These are phyloP conservation scores for Ginglymostoma cirratum DNA, from an alignment of 2,113 vertebrate genomes.

Conservation along the genomic window DNA sequence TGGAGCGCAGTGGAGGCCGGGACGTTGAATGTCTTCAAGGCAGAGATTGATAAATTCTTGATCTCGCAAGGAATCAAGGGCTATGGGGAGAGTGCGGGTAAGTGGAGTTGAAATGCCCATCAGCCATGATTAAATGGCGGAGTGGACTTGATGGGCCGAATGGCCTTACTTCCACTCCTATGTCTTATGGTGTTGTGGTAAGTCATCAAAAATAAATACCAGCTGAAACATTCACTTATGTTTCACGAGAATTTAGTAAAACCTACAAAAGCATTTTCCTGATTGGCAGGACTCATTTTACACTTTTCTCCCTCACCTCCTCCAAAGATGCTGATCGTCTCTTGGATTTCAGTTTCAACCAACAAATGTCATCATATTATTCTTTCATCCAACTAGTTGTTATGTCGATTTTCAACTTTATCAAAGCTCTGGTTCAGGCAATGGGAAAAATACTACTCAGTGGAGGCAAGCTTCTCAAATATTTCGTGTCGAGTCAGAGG, in stretches of 20 bases:
- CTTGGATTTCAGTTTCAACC: neutral
- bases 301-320: neutral
- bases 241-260: neutral
- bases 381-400: neutral
- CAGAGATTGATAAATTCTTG: no score
- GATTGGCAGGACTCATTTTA: neutral
- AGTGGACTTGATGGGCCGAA: no score
- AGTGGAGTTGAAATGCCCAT: no score
- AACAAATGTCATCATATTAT: neutral
- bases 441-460: neutral
- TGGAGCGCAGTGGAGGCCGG: no score
- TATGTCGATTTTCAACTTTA: neutral
- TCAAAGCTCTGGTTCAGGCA: neutral
- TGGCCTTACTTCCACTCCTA: no score
- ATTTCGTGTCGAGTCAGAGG: neutral
- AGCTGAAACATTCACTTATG: neutral
- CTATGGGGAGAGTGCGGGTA: no score
- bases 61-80: no score
- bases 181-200: no score
- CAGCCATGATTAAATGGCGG: no score
- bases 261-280: neutral
- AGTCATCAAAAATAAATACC: neutral
- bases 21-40: no score
- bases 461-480: neutral
- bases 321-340: neutral